These are phyloP conservation scores for Pangasianodon hypophthalmus DNA, from an alignment of 2,113 vertebrate genomes.

Conservation along the genomic window DNA sequence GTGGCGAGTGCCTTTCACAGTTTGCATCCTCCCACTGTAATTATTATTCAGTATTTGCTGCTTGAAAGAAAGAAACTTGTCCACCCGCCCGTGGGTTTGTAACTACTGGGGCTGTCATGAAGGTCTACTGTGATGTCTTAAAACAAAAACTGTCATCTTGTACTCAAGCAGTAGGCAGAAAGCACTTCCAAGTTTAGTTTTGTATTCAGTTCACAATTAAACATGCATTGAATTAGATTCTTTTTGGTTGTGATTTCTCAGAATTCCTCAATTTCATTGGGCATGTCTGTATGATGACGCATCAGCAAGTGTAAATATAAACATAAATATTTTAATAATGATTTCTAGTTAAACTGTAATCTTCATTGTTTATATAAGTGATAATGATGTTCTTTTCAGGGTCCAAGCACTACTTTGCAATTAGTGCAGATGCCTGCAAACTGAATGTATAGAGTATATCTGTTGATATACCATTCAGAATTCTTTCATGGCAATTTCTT, in stretches of 20 bases:
- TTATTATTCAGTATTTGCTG: constrained; percentile 36
- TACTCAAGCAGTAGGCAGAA: not conserved
- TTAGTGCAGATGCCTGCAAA: too few relatives aligned
- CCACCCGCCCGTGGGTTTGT: constrained; percentile 23
- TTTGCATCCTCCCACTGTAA: constrained; percentile 42
- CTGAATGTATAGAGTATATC: not conserved
- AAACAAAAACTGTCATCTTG: constrained; percentile 22
- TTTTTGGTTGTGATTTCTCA: not conserved
- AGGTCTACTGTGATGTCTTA: constrained; percentile 31
- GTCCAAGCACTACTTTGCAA: not conserved
- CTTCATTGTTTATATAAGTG: not conserved
- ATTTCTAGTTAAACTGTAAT: not conserved
- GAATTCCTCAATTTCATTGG: not conserved
- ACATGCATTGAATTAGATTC: not conserved
- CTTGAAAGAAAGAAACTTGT: constrained; percentile 15
- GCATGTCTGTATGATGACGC: not conserved
- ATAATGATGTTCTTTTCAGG: not conserved
- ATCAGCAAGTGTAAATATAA: not conserved
- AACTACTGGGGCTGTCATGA: constrained; percentile 45
- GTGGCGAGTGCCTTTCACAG: constrained; percentile 44
- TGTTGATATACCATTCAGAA: not conserved
- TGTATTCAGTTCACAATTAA: not conserved
- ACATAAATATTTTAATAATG: not conserved
- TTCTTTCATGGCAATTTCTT: not conserved
- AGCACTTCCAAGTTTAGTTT: not conserved